A percentile compares a stretch with the other conserved stretches of the same genome.
Conservation (phyloP, 2,797 vertebrate genomes). For the Avahi laniger region DNA sequence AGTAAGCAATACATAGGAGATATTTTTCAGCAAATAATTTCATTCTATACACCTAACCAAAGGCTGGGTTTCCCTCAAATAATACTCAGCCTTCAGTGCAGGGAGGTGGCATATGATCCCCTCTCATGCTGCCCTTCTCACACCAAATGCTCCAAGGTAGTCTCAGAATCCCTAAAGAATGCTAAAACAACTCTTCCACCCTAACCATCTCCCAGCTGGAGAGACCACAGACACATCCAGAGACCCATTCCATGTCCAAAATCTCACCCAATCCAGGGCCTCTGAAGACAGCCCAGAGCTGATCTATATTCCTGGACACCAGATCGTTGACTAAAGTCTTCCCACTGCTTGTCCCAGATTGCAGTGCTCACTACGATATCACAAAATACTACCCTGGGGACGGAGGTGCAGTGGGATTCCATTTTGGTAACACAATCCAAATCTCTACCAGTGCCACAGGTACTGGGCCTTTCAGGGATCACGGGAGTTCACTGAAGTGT, state of each 20-base stretch:
- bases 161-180: not conserved
- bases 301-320: not conserved
- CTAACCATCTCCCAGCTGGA: not conserved
- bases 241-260: not conserved
- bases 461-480: not conserved
- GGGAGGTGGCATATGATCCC: rapidly evolving
- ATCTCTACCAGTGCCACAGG: not conserved
- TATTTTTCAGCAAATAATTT: not conserved
- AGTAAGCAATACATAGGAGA: not conserved
- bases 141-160: not conserved
- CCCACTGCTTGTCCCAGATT: not conserved
- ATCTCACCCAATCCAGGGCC: not conserved
- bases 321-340: not conserved
- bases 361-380: not conserved
- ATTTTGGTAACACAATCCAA: not conserved
- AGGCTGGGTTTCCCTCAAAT: not conserved
- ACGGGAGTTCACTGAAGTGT: not conserved
- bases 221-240: not conserved
- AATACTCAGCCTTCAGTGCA: rapidly evolving
- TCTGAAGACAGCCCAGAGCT: not conserved
- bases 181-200: not conserved
- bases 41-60: not conserved
- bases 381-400: not conserved
- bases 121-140: not conserved
- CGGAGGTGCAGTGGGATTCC: not conserved